Percentiles rank a stretch among this genome's conserved stretches.
Evolutionary conservation across 2,113 vertebrate species (phyloP).

Genomic region (Saccopteryx bilineata): DNA sequence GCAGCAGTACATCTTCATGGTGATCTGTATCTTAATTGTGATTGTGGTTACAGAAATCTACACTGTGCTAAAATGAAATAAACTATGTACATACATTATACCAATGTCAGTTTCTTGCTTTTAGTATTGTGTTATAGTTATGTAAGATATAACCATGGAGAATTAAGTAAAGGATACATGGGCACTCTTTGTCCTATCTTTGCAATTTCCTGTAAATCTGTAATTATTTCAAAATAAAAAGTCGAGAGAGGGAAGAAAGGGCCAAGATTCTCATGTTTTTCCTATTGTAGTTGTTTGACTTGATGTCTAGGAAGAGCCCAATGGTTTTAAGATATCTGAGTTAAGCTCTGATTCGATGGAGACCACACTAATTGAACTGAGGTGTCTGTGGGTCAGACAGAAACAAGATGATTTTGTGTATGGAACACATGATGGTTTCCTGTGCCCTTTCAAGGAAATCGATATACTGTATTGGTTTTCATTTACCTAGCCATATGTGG

Average conservation of each 20-base stretch:
- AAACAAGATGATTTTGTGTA: slow-evolving; percentile 55
- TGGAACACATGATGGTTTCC: slow-evolving; percentile 65
- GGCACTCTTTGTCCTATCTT: not conserved
- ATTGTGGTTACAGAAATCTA: not conserved
- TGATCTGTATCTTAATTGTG: not conserved
- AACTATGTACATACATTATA: not conserved
- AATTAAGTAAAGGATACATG: not conserved
- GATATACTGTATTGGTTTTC: slow-evolving; percentile 75
- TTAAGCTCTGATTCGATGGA: slow-evolving; percentile 35
- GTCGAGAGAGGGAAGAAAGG: not conserved
- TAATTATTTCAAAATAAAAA: slow-evolving; percentile 37
- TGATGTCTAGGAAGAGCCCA: slow-evolving; percentile 47
- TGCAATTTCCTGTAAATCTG: slow-evolving; percentile 21
- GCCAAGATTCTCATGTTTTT: not conserved
- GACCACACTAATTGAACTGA: slow-evolving; percentile 23
- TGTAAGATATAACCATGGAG: not conserved
- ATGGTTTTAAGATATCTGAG: not conserved
- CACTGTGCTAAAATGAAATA: not conserved
- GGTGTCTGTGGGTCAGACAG: slow-evolving; percentile 44
- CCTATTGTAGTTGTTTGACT: not conserved
- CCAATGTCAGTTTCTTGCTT: not conserved
- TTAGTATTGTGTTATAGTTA: not conserved
- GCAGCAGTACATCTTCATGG: not conserved
- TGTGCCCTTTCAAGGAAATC: slow-evolving; percentile 64
- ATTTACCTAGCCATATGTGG: slow-evolving; percentile 62